A percentile compares a stretch with the other conserved stretches of the same genome.
Conservation (phyloP, 2,113 vertebrate genomes). For the Platysteira castanea region DNA sequence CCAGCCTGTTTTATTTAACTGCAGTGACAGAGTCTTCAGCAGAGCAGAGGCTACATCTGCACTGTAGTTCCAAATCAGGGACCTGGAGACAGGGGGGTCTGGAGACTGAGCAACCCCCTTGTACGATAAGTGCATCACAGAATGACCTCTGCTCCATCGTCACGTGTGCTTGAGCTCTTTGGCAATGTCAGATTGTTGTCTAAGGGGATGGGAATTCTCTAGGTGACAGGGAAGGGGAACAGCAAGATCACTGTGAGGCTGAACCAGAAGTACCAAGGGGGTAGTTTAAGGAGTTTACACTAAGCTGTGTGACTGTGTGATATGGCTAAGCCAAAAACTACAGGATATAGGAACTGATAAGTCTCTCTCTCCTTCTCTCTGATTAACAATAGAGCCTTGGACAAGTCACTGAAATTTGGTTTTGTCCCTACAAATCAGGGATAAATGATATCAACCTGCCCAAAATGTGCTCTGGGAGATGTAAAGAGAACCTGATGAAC, state of each 20-base stretch:
- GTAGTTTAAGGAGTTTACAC: neutral
- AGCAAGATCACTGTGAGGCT: neutral
- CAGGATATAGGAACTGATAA: neutral
- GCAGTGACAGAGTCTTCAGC: neutral
- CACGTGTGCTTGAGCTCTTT: neutral
- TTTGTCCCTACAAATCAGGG: neutral
- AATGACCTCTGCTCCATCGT: neutral
- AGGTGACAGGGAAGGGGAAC: neutral
- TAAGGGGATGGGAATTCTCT: neutral
- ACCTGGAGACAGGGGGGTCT: neutral
- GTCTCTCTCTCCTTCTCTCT: neutral
- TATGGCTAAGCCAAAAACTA: neutral
- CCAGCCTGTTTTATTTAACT: neutral
- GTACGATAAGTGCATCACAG: neutral
- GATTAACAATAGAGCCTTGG: neutral
- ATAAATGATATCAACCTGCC: neutral
- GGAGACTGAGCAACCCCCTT: neutral
- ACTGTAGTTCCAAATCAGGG: neutral
- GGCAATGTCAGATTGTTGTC: neutral
- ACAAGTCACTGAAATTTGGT: neutral
- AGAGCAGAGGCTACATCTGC: neutral
- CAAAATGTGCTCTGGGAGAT: neutral
- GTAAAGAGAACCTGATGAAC: neutral
- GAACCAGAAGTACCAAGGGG: neutral
- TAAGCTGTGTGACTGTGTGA: neutral